Conservation (phyloP, 2,888 invertebrate species). For the Eupithecia abbreviata region DNA sequence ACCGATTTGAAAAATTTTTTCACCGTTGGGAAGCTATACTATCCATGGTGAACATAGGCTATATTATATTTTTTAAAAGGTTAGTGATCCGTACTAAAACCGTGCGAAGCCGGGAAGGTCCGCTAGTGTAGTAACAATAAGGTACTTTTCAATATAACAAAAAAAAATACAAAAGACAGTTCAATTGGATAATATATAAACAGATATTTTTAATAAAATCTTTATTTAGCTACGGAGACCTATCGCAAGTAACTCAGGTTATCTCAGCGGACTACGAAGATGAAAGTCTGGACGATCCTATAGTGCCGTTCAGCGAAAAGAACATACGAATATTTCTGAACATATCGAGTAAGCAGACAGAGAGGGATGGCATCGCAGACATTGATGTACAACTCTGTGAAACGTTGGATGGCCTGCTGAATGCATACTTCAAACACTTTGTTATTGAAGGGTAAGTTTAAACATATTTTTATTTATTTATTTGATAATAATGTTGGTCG, state of each 20-base stretch:
- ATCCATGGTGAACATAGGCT: too few species aligned
- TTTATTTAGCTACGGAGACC: slow-evolving; percentile 86
- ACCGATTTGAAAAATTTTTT: too few species aligned
- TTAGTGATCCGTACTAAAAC: too few species aligned
- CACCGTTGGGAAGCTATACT: too few species aligned
- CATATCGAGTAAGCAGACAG: slow-evolving; percentile 59
- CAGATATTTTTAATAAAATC: not conserved
- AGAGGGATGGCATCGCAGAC: slow-evolving; percentile 87
- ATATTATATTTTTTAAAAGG: too few species aligned
- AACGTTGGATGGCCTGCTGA: slow-evolving; percentile 90
- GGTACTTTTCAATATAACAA: not conserved
- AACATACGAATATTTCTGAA: slow-evolving; percentile 77
- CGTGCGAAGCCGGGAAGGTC: too few species aligned
- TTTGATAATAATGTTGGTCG: too few species aligned
- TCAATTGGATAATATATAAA: not conserved
- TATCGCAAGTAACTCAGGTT: slow-evolving; percentile 91
- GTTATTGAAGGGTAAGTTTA: slow-evolving; percentile 88
- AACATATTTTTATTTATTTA: not conserved
- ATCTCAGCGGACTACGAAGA: slow-evolving; percentile 90
- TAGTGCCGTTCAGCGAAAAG: slow-evolving; percentile 86
- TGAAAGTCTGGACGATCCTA: slow-evolving; percentile 84
- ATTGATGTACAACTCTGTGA: slow-evolving; percentile 95
- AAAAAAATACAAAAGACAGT: not conserved
- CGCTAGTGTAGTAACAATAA: too few species aligned
- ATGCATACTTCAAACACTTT: slow-evolving; percentile 93